A percentile compares a stretch with the other conserved stretches of the same genome.
Evolutionary conservation across 2,888 invertebrate genomes (phyloP).

Genomic region (Eupeodes luniger): DNA sequence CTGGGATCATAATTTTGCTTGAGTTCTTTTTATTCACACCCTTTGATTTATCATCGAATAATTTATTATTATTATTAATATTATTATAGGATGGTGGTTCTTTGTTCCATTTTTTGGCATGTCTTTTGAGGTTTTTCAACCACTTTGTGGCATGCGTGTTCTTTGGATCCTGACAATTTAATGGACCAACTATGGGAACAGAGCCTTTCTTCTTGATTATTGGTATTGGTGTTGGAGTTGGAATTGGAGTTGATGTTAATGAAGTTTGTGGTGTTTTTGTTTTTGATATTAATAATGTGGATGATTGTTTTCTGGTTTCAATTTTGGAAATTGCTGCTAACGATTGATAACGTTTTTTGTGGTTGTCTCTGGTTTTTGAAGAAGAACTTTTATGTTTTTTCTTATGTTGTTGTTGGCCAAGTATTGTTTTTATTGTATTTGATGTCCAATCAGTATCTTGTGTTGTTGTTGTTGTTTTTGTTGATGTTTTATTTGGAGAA

Average conservation of each 20-base stretch:
- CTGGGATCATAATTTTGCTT: conserved; percentile 31
- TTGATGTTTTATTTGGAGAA: conserved; percentile 63
- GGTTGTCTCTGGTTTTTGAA: conserved; percentile 36
- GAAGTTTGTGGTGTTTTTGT: conserved; percentile 35
- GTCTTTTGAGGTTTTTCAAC: conserved; percentile 54
- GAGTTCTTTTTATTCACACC: conserved; percentile 19
- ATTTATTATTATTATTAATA: too few relatives aligned
- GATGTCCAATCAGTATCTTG: conserved; percentile 46
- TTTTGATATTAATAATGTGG: conserved; percentile 37
- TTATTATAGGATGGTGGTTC: conserved; percentile 18
- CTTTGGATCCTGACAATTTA: conserved; percentile 53
- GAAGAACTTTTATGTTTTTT: conserved; percentile 60
- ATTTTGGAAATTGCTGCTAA: conserved; percentile 33
- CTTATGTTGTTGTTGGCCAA: conserved; percentile 63
- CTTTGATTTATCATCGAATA: conserved; percentile 24
- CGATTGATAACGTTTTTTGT: conserved; percentile 35
- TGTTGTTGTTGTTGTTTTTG: conserved; percentile 61
- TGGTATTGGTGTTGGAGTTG: neutral
- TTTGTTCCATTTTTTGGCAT: conserved; percentile 37
- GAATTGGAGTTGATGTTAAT: neutral
- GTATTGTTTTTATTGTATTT: conserved; percentile 67
- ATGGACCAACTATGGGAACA: conserved; percentile 43
- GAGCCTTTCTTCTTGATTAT: conserved; percentile 27
- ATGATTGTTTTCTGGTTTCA: conserved; percentile 56
- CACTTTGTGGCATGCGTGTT: conserved; percentile 51